phyloP scores from a whole-genome alignment of 2,113 vertebrate species.

The Hymenochirus boettgeri region DNA sequence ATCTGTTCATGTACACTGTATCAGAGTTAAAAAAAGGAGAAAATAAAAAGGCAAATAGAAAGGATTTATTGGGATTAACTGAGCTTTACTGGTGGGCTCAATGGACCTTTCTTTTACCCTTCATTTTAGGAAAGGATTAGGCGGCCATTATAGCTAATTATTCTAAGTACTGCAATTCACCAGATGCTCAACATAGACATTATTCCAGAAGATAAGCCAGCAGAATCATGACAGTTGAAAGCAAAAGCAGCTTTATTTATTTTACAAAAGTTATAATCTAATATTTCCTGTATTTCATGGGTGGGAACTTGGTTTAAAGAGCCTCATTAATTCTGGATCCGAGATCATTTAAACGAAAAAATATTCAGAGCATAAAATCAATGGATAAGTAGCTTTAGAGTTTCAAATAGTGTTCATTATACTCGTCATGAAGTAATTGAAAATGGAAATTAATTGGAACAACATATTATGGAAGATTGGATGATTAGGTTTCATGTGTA shows the following conservation, averaged over 20 bases:
- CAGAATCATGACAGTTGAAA: slow-evolving; percentile 27
- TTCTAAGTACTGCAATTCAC: slow-evolving; percentile 19
- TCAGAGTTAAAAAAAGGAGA: slow-evolving; percentile 41
- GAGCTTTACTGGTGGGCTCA: slow-evolving; percentile 42
- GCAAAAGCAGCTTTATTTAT: not conserved
- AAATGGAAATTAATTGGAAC: too few relatives aligned
- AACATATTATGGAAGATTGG: too few relatives aligned
- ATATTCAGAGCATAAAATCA: too few relatives aligned
- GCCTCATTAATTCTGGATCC: too few relatives aligned
- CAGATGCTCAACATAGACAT: slow-evolving; percentile 35
- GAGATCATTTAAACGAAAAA: too few relatives aligned
- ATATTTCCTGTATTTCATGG: slow-evolving; percentile 11
- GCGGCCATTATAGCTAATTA: slow-evolving; percentile 44
- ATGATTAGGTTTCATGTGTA: too few relatives aligned
- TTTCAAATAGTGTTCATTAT: too few relatives aligned
- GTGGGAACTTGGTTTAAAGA: not conserved
- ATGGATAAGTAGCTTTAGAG: too few relatives aligned
- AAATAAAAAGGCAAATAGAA: slow-evolving; percentile 46
- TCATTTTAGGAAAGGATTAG: slow-evolving; percentile 37
- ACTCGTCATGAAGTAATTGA: too few relatives aligned
- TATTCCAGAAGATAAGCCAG: slow-evolving; percentile 33
- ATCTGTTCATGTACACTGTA: slow-evolving; percentile 18
- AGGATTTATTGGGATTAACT: slow-evolving; percentile 47
- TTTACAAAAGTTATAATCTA: slow-evolving; percentile 8
- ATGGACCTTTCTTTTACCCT: slow-evolving; percentile 45